Percentiles rank a stretch among this genome's conserved stretches.
Conservation (phyloP, 2,113 vertebrate species). For the Nibea coibor region DNA sequence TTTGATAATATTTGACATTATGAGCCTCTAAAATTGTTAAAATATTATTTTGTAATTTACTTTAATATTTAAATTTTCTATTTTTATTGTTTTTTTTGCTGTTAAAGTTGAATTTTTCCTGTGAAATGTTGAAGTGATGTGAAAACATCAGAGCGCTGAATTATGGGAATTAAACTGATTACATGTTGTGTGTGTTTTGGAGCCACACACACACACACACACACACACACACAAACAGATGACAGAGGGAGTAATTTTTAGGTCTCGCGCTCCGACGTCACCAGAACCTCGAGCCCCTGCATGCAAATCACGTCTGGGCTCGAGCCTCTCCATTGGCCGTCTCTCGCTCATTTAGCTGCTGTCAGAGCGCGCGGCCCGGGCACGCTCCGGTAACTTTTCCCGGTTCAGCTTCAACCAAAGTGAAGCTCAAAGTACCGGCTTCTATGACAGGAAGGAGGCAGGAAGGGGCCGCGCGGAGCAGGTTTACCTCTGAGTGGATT, state of each 20-base stretch:
- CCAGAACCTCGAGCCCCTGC: slow-evolving; percentile 83
- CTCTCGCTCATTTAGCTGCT: slow-evolving; percentile 90
- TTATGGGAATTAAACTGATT: slow-evolving; percentile 29
- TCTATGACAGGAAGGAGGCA: slow-evolving; percentile 53
- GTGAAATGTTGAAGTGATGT: neutral
- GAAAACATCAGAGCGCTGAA: neutral
- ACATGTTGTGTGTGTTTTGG: slow-evolving; percentile 22
- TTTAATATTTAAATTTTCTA: neutral
- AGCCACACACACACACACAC: neutral
- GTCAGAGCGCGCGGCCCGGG: slow-evolving; percentile 89
- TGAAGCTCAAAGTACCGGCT: slow-evolving; percentile 62
- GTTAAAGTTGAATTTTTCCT: neutral
- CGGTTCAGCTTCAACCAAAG: slow-evolving; percentile 72
- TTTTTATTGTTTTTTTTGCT: neutral
- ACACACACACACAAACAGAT: slow-evolving; percentile 44
- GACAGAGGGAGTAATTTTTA: slow-evolving; percentile 71
- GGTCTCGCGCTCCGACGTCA: slow-evolving; percentile 88
- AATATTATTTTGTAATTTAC: neutral
- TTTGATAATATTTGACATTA: too few relatives aligned
- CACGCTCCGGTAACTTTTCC: slow-evolving; percentile 82
- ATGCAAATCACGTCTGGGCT: slow-evolving; percentile 90
- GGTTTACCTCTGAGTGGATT: slow-evolving; percentile 58
- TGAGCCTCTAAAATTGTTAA: too few relatives aligned
- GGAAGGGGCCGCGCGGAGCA: slow-evolving; percentile 24
- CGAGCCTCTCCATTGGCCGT: slow-evolving; percentile 88